phyloP scores from a whole-genome alignment of 1,140 invertebrate species.

The Sminthurinus signatus region DNA sequence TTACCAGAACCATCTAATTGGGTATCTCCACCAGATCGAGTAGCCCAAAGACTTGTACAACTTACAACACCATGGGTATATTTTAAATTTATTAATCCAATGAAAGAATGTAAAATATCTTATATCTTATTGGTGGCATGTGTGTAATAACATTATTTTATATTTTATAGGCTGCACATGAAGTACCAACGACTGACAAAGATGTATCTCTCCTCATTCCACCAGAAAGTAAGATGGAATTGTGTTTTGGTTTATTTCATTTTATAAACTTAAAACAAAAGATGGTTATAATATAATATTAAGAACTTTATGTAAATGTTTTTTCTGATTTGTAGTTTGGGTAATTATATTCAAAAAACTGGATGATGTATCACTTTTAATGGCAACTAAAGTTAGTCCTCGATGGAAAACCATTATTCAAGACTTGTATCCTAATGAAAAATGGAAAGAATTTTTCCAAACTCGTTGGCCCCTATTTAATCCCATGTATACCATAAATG shows the following conservation, averaged over 20 bases:
- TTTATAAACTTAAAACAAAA: slow-evolving; percentile 81
- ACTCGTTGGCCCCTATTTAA: slow-evolving; percentile 73
- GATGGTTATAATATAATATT: no score
- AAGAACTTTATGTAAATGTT: no score
- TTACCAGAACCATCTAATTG: neutral
- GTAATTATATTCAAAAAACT: slow-evolving; percentile 79
- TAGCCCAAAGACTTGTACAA: slow-evolving; percentile 49
- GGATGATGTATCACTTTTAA: slow-evolving; percentile 84
- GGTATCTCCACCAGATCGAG: slow-evolving; percentile 19
- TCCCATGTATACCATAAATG: slow-evolving; percentile 56
- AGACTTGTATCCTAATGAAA: slow-evolving; percentile 62
- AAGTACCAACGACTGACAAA: slow-evolving; percentile 49
- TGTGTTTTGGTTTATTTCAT: slow-evolving; percentile 74
- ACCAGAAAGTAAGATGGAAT: slow-evolving; percentile 53
- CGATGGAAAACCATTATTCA: slow-evolving; percentile 74
- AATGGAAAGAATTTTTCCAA: slow-evolving; percentile 66
- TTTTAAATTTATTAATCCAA: no score
- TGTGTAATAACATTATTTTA: no score
- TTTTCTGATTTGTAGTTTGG: slow-evolving; percentile 64
- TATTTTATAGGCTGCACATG: no score
- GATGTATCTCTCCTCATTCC: slow-evolving; percentile 50
- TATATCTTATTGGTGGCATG: no score
- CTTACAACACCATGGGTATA: slow-evolving; percentile 47
- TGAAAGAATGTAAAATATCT: no score
- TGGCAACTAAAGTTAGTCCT: slow-evolving; percentile 73